Evolutionary conservation across 2,797 vertebrate genomes (phyloP).

Genomic region (Nothura maculosa): DNA sequence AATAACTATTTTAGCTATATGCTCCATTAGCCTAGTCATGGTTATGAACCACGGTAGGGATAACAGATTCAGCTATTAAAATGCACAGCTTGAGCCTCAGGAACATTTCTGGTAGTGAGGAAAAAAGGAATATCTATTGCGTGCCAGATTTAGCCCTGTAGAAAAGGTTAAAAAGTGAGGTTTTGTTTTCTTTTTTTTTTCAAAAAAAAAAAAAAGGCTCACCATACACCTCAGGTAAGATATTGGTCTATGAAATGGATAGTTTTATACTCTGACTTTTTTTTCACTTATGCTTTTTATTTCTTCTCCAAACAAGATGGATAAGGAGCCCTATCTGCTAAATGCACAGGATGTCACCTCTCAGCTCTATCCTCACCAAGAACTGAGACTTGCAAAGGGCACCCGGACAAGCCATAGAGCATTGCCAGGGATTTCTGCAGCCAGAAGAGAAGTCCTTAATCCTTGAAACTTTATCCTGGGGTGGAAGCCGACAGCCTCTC

Average conservation of each 20-base stretch:
- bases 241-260: not conserved
- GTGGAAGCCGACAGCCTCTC: not conserved
- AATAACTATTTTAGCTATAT: slow-evolving; percentile 30
- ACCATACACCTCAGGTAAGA: not conserved
- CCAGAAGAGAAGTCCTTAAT: not conserved
- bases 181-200: too few relatives aligned
- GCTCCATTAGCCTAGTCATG: slow-evolving; percentile 40
- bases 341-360: not conserved
- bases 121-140: slow-evolving; percentile 38
- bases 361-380: not conserved
- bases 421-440: not conserved
- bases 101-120: slow-evolving; percentile 1
- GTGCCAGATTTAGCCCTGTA: not conserved
- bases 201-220: not conserved
- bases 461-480: not conserved
- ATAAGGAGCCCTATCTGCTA: not conserved
- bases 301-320: not conserved
- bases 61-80: slow-evolving; percentile 39
- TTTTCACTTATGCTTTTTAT: not conserved
- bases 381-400: accelerated
- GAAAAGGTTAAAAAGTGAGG: not conserved
- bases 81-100: slow-evolving; percentile 24
- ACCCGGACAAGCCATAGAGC: not conserved
- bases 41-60: not conserved
- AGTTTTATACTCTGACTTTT: not conserved